Evolutionary conservation across 2,113 vertebrate species (phyloP), one percentile per base, ranked within the genome.

Genomic region (Psephotus haematonotus): DNA sequence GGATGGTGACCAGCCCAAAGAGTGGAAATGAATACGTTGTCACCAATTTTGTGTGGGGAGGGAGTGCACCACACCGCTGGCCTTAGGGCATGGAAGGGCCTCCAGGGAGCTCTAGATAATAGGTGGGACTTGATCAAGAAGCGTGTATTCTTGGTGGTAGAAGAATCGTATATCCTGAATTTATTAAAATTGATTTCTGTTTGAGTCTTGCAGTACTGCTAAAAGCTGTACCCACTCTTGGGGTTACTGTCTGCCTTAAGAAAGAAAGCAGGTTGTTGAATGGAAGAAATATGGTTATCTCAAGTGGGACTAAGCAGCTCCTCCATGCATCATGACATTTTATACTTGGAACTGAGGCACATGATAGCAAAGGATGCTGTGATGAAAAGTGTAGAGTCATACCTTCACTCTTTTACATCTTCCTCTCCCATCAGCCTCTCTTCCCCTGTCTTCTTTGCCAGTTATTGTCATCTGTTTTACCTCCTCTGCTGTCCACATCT

Each of bases 1-100:
- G n/a, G 23, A 20, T 6, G 20, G 50, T 25, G 25, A 55, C 16
- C 7, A 55, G 17, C 16, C 35, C 47, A 24, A 55, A 64, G 62
- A 67, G 25, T 15, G 11, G 17, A 86, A 82, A 65, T n/a, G 11
- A 71, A 35, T 14, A 43, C 3, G 1, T 17, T 31, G 19, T 18
- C 53, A 63, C 11, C 55, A 39, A 39, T 31, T 55, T 82, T 80
- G 7, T 17, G 3, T 4, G 28, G 11, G 6, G 3, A 53, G 6
- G 20, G 24, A 20, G 3, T 4, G 3, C 55, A n/a, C 17, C 0
- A 3, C 55, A n/a, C 17, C 0, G 3, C 46, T 59, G 37, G 25
- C 19, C 62, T 46, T 39, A 29, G 9, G 13, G 2, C 2, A 4
- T 28, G 7, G 29, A 76, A 90, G 25, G 29, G 4, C 4, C n/a